Conservation (phyloP, 2,113 vertebrate genomes). For the Sapajus apella region DNA sequence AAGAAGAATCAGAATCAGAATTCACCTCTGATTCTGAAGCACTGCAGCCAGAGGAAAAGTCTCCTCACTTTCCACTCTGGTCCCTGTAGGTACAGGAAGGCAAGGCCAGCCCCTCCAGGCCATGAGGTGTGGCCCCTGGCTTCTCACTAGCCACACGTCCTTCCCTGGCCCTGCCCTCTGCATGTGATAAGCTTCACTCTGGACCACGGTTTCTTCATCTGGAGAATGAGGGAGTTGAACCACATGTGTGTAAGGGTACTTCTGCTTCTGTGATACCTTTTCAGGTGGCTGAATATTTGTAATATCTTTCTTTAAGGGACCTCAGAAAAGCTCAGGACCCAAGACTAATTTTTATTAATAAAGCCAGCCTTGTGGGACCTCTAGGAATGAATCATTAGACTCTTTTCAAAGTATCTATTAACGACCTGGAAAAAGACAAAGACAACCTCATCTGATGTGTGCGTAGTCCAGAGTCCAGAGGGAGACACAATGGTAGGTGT, state of each 20-base stretch:
- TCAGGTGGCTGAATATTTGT: background rate
- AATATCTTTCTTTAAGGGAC: background rate
- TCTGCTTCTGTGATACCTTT: background rate
- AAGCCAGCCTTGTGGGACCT: background rate
- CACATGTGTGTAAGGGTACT: background rate
- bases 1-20: too few species aligned
- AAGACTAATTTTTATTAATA: background rate
- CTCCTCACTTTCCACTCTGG: background rate
- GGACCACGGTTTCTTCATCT: background rate
- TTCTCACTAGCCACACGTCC: too few species aligned
- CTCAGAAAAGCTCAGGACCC: background rate
- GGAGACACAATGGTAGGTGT: background rate
- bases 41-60: background rate
- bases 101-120: too few species aligned
- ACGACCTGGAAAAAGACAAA: background rate
- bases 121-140: rapidly evolving
- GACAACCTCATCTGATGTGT: rapidly evolving
- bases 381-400: background rate
- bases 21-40: background rate
- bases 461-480: background rate
- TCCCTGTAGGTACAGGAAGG: background rate
- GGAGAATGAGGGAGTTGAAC: background rate
- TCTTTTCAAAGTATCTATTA: background rate
- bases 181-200: rapidly evolving
- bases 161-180: background rate